A percentile compares a stretch with the other conserved stretches of the same genome.
Conservation (phyloP, 2,888 invertebrate species). For the Ferrisia virgata region DNA sequence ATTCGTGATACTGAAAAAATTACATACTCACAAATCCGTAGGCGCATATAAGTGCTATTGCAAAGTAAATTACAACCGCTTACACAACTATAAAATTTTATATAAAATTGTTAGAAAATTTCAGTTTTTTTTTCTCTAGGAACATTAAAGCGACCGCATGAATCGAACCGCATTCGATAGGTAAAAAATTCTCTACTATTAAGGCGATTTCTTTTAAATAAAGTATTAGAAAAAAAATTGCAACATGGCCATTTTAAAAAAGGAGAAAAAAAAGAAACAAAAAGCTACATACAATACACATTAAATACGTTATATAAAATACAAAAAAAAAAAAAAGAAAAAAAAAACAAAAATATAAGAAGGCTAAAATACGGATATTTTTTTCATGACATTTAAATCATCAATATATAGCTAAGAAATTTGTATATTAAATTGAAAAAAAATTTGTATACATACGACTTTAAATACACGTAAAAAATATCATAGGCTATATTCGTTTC, state of each 20-base stretch:
- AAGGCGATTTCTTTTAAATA: neutral
- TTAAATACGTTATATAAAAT: neutral
- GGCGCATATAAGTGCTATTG: no score
- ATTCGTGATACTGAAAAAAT: neutral
- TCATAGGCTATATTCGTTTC: neutral
- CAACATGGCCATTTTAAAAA: neutral
- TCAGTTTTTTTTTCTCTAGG: slow-evolving; percentile 27
- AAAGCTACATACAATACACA: neutral
- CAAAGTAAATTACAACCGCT: slow-evolving; percentile 17
- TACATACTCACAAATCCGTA: neutral
- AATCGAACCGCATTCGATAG: neutral
- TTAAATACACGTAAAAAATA: slow-evolving; percentile 38
- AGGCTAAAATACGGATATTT: slow-evolving; percentile 33
- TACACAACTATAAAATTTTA: slow-evolving; percentile 19
- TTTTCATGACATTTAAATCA: neutral
- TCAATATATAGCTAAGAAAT: neutral
- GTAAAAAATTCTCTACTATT: neutral
- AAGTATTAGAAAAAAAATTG: neutral
- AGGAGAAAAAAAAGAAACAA: neutral
- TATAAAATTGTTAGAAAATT: neutral
- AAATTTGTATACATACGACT: slow-evolving; percentile 28
- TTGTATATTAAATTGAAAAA: neutral
- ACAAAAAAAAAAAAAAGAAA: slow-evolving; percentile 23
- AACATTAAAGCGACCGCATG: slow-evolving; percentile 13
- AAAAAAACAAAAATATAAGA: slow-evolving; percentile 14